These are phyloP conservation scores for Diachasmimorpha longicaudata DNA, from an alignment of 1,140 invertebrate species.

Conservation along the genomic window DNA sequence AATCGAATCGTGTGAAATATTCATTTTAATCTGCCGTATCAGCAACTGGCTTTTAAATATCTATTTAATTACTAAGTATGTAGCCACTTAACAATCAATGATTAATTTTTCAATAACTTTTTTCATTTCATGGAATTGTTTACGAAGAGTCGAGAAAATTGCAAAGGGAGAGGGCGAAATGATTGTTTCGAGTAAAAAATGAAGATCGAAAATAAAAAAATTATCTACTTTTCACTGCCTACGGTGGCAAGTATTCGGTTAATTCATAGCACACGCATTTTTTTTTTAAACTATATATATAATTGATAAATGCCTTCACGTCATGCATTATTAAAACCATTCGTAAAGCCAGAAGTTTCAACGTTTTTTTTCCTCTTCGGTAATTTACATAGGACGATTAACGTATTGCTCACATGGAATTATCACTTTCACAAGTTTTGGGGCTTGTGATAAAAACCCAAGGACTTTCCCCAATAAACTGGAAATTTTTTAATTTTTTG, in stretches of 20 bases:
- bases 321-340: background rate
- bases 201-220: background rate
- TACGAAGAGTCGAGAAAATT: background rate
- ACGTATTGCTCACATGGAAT: conserved; percentile 26
- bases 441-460: background rate
- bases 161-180: background rate
- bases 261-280: conserved; percentile 19
- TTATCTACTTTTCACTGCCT: conserved; percentile 6
- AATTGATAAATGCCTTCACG: conserved; percentile 37
- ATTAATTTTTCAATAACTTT: background rate
- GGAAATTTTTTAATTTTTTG: background rate
- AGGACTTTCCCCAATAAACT: background rate
- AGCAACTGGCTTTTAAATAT: background rate
- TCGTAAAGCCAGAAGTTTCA: background rate
- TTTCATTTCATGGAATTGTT: background rate
- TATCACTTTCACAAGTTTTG: conserved; percentile 40
- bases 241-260: background rate
- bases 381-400: conserved; percentile 38
- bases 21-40: background rate
- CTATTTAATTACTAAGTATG: background rate
- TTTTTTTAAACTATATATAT: conserved; percentile 25
- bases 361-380: conserved; percentile 25
- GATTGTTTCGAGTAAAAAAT: background rate
- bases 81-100: background rate
- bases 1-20: background rate